Evolutionary conservation across 2,888 invertebrate genomes (phyloP).

Genomic region (Gymnosoma rotundatum): DNA sequence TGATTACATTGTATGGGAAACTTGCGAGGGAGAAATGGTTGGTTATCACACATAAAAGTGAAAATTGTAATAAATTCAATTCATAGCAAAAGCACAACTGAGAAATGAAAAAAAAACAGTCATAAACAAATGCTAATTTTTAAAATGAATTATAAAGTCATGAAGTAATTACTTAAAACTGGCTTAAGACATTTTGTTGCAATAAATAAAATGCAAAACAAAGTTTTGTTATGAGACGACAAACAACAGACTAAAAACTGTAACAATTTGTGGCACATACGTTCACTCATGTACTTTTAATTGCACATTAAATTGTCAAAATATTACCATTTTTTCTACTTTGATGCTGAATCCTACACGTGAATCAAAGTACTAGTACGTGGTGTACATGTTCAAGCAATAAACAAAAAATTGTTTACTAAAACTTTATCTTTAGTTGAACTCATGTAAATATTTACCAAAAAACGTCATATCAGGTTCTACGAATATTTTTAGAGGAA

Average conservation of each 20-base stretch:
- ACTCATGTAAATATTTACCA: constrained; percentile 2
- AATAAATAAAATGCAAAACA: constrained; percentile 35
- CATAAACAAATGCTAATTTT: constrained; percentile 60
- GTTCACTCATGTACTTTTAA: constrained; percentile 1
- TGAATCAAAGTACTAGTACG: constrained; percentile 15
- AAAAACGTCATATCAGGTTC: neutral
- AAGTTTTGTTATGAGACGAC: constrained; percentile 7
- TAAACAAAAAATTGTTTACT: constrained; percentile 4
- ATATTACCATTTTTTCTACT: neutral
- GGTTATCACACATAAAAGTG: neutral
- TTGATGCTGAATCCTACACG: constrained; percentile 14
- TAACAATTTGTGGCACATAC: constrained; percentile 40
- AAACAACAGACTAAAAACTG: constrained; percentile 23
- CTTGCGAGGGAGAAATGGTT: constrained; percentile 13
- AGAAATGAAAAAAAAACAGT: neutral
- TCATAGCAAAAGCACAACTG: neutral
- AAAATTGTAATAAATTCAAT: neutral
- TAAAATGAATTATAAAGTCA: constrained; percentile 60
- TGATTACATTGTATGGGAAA: constrained; percentile 43
- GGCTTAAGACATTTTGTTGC: constrained; percentile 41
- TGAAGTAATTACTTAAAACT: constrained; percentile 63
- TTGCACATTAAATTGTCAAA: neutral
- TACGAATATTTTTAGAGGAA: neutral
- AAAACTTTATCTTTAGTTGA: neutral
- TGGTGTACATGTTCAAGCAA: constrained; percentile 1